Base-by-base conservation (phyloP, 1,140 invertebrate species). In the Episyrphus balteatus region DNA sequence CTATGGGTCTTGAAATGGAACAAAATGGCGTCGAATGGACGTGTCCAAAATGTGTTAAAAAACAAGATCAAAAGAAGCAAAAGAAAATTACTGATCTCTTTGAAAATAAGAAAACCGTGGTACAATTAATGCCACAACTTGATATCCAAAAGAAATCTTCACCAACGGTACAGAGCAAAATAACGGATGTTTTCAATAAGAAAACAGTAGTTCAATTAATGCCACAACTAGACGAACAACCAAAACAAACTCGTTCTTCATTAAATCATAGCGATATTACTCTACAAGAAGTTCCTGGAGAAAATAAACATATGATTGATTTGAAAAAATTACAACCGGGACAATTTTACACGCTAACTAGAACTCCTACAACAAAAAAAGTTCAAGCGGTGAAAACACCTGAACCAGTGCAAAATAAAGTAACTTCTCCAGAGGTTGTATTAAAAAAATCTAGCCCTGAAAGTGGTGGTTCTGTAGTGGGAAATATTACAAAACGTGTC, bases 1-100 rank as follows among this genome's bases (percentile, higher is more conserved):
- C 81, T 2, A 87, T 90, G 82, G 83, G 88, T 13, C 79, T 86
- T 58, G 82, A 88, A 68, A 92, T 95, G 87, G 92, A 96, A 66
- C 76, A 84, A 40, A 78, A 86, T 51, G 85, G 89, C 5, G 79
- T 85, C 49, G 88, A 94, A 57, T 97, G 92, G 88, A 80, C 83
- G 47, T 97, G 92, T 71, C 84, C 90, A 0, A 84, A 84, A 56
- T 96, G 92, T 66, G 56, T 73, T 19, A 84, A 64, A 73, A 77
- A 61, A 65, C 70, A 55, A 51, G 55, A 65, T 31, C 59, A 57
- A 49, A 68, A 63, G 61, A 62, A 18, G 21, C 62, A 66, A 42
- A 58, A 54, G 18, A 55, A 64, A 30, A 64, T 63, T 33, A 66
- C 61, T 10, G 63, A 66, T 18, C 59, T 65, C 56, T 47, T 62